Evolutionary conservation across 1,140 invertebrate species (phyloP), one percentile per base, ranked within the genome.

Genomic region (Rhyzopertha dominica): DNA sequence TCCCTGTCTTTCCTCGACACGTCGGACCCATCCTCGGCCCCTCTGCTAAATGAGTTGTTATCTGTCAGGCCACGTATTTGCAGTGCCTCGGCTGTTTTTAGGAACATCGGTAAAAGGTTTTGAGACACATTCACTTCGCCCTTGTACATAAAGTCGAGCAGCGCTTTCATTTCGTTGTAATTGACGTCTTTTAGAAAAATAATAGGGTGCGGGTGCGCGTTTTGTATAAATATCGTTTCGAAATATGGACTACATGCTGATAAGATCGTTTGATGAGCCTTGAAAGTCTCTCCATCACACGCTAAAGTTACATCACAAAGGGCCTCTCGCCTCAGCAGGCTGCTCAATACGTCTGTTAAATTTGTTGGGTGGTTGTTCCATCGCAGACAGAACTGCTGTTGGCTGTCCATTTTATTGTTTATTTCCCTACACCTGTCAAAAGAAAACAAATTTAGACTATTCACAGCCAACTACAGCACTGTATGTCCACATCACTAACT

Each of bases 241-340:
- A 95, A 95, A 75, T 94, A 95, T 40, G 90, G 87, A 73, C 89
- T 93, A 74, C 90, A 94, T 51, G 91, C 90, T 30, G 90, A 93
- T 37, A 95, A 74, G 69, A 94, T 90, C 43, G 89, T 89, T 73
- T 93, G 90, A 73, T 95, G 91, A 54, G 90, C 90, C 76, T 90
- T 89, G 64, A 94, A 87, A 51, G 84, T 90, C 68, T 89, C 83
- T 58, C 89, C 88, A 65, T 92, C 88, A 73, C 90, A 93, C 44
- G 90, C 90, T 63, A 95, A 76, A 56, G 91, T 95, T 54, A 94
- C 90, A 77, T 90, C 90, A 66, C 89, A 90, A 53, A 94, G 79
- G 56, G 84, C 82, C 73, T 90, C 87, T 67, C 87, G 76, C 69
- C 87, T 82, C 59, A 91, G 74, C 63, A 91, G 76, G 57, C 85